These are phyloP conservation scores for Chymomyza fuscimana DNA, from an alignment of 2,888 invertebrate genomes.

Conservation along the genomic window DNA sequence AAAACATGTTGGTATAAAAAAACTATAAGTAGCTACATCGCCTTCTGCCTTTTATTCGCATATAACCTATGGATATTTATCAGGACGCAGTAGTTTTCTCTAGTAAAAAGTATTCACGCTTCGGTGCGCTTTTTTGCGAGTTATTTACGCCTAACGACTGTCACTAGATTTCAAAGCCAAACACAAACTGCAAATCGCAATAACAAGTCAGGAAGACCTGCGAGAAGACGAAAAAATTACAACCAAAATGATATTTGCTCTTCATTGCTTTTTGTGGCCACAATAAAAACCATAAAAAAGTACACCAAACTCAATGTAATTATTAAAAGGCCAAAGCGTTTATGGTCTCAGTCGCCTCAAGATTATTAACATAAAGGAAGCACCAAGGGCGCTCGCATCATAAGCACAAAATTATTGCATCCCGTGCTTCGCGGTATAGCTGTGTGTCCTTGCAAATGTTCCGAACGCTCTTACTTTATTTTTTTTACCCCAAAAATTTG, in stretches of 20 bases:
- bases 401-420: conserved; percentile 57
- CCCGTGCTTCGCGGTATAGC: conserved; percentile 13
- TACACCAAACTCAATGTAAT: conserved; percentile 67
- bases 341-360: conserved; percentile 48
- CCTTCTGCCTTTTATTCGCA: too few relatives aligned
- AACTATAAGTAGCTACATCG: too few relatives aligned
- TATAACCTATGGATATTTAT: too few relatives aligned
- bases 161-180: neutral
- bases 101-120: neutral
- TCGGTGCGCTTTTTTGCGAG: neutral
- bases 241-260: conserved; percentile 19
- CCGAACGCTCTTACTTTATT: neutral
- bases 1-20: too few relatives aligned
- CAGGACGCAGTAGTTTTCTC: neutral
- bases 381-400: conserved; percentile 44
- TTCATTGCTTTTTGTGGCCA: conserved; percentile 28
- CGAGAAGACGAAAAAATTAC: conserved; percentile 15
- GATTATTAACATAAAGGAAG: conserved; percentile 67
- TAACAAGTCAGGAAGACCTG: conserved; percentile 31
- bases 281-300: conserved; percentile 25
- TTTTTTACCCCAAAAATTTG: conserved; percentile 40
- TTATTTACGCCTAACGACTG: conserved; percentile 28
- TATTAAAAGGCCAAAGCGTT: conserved; percentile 57
- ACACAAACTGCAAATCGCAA: conserved; percentile 12
- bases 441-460: conserved; percentile 12